Conservation (phyloP, 2,888 invertebrate genomes). For the Pimpla rufipes region DNA sequence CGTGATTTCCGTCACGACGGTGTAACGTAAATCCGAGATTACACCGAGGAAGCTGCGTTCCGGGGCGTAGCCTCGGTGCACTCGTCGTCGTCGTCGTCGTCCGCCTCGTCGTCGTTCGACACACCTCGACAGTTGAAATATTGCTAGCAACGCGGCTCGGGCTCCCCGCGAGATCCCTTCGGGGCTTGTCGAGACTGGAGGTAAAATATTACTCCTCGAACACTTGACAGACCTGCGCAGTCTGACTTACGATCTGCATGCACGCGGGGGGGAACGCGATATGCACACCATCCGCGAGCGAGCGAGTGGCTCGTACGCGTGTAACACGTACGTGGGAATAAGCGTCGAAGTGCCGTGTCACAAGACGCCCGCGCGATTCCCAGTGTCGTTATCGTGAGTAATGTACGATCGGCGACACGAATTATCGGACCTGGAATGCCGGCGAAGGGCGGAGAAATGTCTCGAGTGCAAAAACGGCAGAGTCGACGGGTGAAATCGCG, state of each 20-base stretch:
- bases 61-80: constrained; percentile 1
- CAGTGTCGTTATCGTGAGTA: constrained; percentile 24
- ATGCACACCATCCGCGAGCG: neutral
- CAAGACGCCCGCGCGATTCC: neutral
- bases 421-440: constrained; percentile 3
- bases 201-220: constrained; percentile 39
- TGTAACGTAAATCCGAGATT: constrained; percentile 26
- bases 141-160: constrained; percentile 12
- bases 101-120: constrained; percentile 13
- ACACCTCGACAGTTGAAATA: constrained; percentile 46
- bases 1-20: constrained; percentile 23
- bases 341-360: constrained; percentile 1
- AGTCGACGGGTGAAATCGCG: neutral
- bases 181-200: constrained; percentile 6
- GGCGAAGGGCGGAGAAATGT: neutral
- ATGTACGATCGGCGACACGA: constrained; percentile 35
- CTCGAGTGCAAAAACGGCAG: neutral
- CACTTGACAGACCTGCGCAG: constrained; percentile 35
- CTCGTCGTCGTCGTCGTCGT: constrained; percentile 11
- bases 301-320: neutral
- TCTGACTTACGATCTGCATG: constrained; percentile 45
- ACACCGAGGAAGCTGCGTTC: constrained; percentile 13
- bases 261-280: neutral
- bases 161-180: neutral
- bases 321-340: neutral